These are phyloP conservation scores for Conistra vaccinii DNA, from an alignment of 2,888 invertebrate species.

Conservation along the genomic window DNA sequence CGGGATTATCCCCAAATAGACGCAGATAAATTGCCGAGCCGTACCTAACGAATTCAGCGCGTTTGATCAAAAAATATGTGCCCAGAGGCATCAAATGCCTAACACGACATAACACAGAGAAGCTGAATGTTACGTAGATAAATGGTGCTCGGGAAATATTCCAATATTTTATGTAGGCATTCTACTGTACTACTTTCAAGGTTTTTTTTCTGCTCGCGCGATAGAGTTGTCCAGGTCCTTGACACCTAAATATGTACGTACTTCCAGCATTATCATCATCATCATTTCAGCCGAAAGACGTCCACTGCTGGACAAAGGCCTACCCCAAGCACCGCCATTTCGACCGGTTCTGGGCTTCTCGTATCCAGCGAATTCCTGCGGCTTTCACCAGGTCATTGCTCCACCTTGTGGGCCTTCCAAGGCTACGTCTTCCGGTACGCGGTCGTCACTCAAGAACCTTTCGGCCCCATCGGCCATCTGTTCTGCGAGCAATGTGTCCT, in stretches of 20 bases:
- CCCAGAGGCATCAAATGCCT: slow-evolving; percentile 13
- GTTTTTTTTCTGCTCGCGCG: slow-evolving; percentile 16
- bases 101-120: slow-evolving; percentile 18
- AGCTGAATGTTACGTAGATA: slow-evolving; percentile 13
- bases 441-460: too few species aligned
- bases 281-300: too few species aligned
- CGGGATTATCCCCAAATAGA: slow-evolving; percentile 42
- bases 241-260: background rate
- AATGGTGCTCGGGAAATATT: slow-evolving; percentile 11
- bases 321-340: too few species aligned
- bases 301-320: too few species aligned
- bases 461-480: too few species aligned
- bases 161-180: background rate
- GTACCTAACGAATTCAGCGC: slow-evolving; percentile 23
- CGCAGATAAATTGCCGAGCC: slow-evolving; percentile 43
- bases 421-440: too few species aligned
- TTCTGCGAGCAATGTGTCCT: too few species aligned
- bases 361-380: too few species aligned
- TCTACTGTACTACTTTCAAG: slow-evolving; percentile 12
- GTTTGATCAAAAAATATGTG: slow-evolving; percentile 38
- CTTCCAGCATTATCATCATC: background rate
- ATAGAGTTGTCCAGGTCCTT: slow-evolving; percentile 30
- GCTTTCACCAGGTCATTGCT: too few species aligned
- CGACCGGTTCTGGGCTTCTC: too few species aligned
- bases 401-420: too few species aligned